Evolutionary conservation across 2,888 invertebrate species (phyloP), one percentile per base, ranked within the genome.

Genomic region (Resseliella maxima): DNA sequence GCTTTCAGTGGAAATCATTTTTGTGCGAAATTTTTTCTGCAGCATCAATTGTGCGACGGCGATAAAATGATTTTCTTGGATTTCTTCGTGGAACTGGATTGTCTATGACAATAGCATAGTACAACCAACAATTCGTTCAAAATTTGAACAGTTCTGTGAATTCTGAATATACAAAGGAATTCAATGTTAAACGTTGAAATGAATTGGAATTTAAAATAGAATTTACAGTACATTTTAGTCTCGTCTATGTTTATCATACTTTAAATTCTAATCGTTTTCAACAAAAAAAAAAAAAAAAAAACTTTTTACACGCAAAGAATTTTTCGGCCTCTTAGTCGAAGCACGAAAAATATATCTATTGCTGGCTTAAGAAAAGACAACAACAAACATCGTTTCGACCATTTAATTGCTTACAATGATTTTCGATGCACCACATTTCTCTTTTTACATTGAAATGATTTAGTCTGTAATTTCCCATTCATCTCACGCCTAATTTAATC

Each of bases 401-500:
- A 72, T 72, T 72, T 72, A 72, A 72, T 72, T 72, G 31, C 72
- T 15, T 31, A n/a, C 72, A 21, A 72, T n/a, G n/a, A n/a, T n/a
- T n/a, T n/a, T n/a, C n/a, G n/a, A n/a, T n/a, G n/a, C n/a, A n/a
- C n/a, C n/a, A n/a, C n/a, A n/a, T n/a, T n/a, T n/a, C n/a, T n/a
- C n/a, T n/a, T 10, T 59, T 31, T 72, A 35, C 15, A 72, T 72
- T 21, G 31, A 2, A n/a, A 31, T 24, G 3, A 59, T 59, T 59
- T 24, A 6, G 24, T 35, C 5, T 41, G 72, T 31, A 72, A 72
- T 72, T 72, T 21, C 15, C 15, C 72, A 72, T 72, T 59, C 72
- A 35, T 72, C 72, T 72, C 72, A 72, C 15, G 72, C 72, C 31
- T 31, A 27, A 72, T 72, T 72, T 72, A 72, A 72, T 72, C 31